Evolutionary conservation across 2,888 invertebrate genomes (phyloP).

Genomic region (Hydraecia micacea): DNA sequence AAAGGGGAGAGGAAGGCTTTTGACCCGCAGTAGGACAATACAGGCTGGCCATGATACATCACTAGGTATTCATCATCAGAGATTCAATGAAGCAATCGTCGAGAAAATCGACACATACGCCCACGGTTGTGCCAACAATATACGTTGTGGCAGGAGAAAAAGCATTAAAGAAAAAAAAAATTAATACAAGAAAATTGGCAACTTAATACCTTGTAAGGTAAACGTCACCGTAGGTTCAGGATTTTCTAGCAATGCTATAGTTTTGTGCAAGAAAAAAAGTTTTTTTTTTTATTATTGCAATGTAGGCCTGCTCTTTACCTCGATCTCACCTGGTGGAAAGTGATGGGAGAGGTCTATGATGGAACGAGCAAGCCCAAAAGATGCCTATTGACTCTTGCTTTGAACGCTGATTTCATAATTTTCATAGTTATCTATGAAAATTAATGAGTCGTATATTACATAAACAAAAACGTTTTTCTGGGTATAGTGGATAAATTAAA

Average conservation of each 20-base stretch:
- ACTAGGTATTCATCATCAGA: neutral
- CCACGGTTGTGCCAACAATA: neutral
- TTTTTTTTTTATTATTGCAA: neutral
- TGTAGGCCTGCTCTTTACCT: neutral
- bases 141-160: neutral
- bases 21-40: neutral
- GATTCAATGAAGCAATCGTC: neutral
- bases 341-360: neutral
- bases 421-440: too few relatives aligned
- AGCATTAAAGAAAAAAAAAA: neutral
- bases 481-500: too few relatives aligned
- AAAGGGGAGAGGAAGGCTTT: neutral
- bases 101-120: neutral
- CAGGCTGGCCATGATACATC: too few relatives aligned
- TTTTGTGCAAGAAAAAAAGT: neutral
- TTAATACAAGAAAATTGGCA: too few relatives aligned
- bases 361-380: neutral
- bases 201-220: too few relatives aligned
- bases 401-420: too few relatives aligned
- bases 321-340: neutral
- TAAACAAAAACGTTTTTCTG: too few relatives aligned
- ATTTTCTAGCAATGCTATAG: too few relatives aligned
- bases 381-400: neutral
- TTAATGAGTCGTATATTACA: too few relatives aligned
- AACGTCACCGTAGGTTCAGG: too few relatives aligned